Evolutionary conservation across 2,888 invertebrate genomes (phyloP), one percentile per base, ranked within the genome.

Genomic region (Beris morrisii): DNA sequence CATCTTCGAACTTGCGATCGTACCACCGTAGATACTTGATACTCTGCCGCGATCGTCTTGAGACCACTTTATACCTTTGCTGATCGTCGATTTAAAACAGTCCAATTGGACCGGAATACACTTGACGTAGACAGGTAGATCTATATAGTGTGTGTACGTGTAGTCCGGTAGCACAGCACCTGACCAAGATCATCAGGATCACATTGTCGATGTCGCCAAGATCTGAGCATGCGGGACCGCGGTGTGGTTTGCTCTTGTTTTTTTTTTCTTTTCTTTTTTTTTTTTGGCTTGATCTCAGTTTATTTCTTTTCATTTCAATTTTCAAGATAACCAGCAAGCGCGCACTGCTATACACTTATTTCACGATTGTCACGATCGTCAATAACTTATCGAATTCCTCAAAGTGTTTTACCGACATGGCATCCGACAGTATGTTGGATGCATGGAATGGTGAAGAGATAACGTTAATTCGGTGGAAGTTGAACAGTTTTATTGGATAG

Each of bases 321-420:
- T 38, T 38, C 7, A 38, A 38, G 38, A 38, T 38, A 38, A 38
- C 38, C 38, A 7, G 9, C 38, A 38, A 38, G 38, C 9, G 38
- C 9, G 38, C 38, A 58, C 13, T 52, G 46, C 11, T 11, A 58
- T 45, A 58, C 58, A 58, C 45, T 58, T 4, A 58, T 45, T 46
- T 58, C 45, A 58, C 30, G 73, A 73, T 73, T 73, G 73, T 72
- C 70, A 71, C 73, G 73, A 71, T 73, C 73, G 71, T 71, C 73
- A 73, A 74, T 73, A 73, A 74, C 73, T 74, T 73, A 73, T 73
- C 71, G 70, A 72, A 73, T 73, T 73, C 72, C 73, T 72, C 72
- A 74, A 73, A 74, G 74, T 74, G 73, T 73, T 73, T 72, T 69
- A 72, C 73, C 73, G 73, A 73, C 73, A 73, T 73, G 73, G 72